Base-by-base conservation (phyloP, 53 echinoderm and acorn worm species). In the Holothuria scabra region DNA sequence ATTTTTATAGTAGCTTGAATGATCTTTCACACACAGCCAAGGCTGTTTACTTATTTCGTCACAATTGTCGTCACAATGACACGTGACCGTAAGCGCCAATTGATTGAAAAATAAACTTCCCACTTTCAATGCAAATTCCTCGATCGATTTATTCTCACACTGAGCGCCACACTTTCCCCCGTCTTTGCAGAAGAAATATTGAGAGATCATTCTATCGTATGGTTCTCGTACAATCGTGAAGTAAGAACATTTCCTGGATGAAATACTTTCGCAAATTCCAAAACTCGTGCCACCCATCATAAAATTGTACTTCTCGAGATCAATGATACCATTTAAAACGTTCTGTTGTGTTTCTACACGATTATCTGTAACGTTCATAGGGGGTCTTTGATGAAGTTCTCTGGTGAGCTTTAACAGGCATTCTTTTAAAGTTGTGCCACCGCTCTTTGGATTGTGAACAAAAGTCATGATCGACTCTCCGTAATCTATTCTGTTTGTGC, bases 141-240 rank as follows among this genome's bases (percentile, higher is more conserved):
- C 76, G 11, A 76, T 52, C 0, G 76, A 49, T 28, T 18, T 49
- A 26, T 76, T 76, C n/a, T 0, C 56, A 76, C 76, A 76, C 7
- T 25, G 28, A 55, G 55, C 25, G 41, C 23, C n/a, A n/a, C 56
- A 37, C 46, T 56, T 14, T 8, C 76, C 76, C 12, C 76, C 76
- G 18, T 76, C 22, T 76, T 76, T 76, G 83, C 97, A 97, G 59
- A 92, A 97, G n/a, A 80, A 67, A 70, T 92, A 94, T 18, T 92
- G 90, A 14, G 97, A 97, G 31, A 97, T 84, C 12, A 70, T 84
- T 20, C 97, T 60, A 12, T 97, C 93, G 76, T 92, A 97, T 8
- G 97, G 97, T 26, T 97, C 86, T 22, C 97, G 83, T 28, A 97
- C 59, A 29, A 97, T 88, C 28, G 97, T 97, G 67, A 97, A 94